Percentiles rank a stretch among this genome's conserved stretches.
These are phyloP conservation scores for Eutolmus rufibarbis DNA, from an alignment of 2,888 invertebrate species.

Conservation along the genomic window DNA sequence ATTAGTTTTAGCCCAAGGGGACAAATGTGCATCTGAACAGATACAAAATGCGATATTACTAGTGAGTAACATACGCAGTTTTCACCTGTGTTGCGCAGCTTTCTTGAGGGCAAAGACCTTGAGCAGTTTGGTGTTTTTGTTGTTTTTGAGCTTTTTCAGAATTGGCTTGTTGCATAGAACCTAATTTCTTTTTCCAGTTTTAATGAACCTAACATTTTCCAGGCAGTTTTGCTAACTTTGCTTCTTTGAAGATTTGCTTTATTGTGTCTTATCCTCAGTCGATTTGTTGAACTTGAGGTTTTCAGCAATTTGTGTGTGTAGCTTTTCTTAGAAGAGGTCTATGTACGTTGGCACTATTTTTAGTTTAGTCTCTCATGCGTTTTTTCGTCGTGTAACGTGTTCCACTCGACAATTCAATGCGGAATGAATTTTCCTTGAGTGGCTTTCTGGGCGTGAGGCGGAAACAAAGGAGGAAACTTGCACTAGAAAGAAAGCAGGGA, in stretches of 20 bases:
- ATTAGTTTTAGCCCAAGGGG: neutral
- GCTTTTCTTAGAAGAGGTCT: constrained; percentile 16
- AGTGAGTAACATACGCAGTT: constrained; percentile 40
- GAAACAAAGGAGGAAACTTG: constrained; percentile 1
- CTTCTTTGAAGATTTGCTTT: neutral
- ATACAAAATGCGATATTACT: constrained; percentile 46
- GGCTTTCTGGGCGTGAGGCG: neutral
- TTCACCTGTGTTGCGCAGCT: constrained; percentile 5
- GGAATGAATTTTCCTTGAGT: neutral
- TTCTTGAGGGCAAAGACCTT: constrained; percentile 31
- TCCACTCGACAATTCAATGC: neutral
- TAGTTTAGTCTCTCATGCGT: neutral
- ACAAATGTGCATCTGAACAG: constrained; percentile 10
- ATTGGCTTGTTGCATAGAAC: neutral
- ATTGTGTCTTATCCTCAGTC: neutral
- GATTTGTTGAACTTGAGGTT: neutral
- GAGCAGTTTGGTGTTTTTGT: constrained; percentile 12
- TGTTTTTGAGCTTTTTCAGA: constrained; percentile 1
- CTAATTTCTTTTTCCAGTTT: neutral
- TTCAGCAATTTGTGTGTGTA: neutral
- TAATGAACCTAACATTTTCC: neutral
- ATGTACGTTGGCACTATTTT: constrained; percentile 22
- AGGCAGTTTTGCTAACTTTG: neutral
- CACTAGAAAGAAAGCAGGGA: neutral
- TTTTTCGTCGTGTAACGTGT: neutral